These are phyloP conservation scores for Drosophila albomicans DNA, from an alignment of 1,140 invertebrate genomes.

Conservation along the genomic window DNA sequence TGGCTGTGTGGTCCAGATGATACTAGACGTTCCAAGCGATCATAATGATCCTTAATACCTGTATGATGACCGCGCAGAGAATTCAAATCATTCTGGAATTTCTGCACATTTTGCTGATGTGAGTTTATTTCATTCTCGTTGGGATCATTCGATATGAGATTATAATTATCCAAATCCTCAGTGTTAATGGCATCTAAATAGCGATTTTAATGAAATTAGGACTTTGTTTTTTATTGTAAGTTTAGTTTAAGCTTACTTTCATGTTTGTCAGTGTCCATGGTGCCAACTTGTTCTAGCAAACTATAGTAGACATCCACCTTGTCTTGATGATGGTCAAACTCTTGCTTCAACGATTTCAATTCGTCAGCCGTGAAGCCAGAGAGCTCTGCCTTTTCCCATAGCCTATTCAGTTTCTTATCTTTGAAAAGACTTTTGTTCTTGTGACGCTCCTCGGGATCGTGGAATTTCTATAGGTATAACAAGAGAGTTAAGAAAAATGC, in stretches of 20 bases:
- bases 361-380: constrained; percentile 94
- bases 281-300: constrained; percentile 90
- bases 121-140: constrained; percentile 80
- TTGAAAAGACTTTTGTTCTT: constrained; percentile 92
- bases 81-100: constrained; percentile 89
- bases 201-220: neutral
- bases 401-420: constrained; percentile 95
- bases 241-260: constrained; percentile 87
- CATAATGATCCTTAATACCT: constrained; percentile 92
- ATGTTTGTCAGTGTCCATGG: constrained; percentile 85
- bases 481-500: neutral
- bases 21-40: constrained; percentile 90
- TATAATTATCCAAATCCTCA: constrained; percentile 88
- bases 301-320: constrained; percentile 96
- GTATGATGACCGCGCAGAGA: constrained; percentile 91
- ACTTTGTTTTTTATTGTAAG: neutral
- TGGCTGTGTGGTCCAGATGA: constrained; percentile 89
- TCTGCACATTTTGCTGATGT: constrained; percentile 82
- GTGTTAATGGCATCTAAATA: constrained; percentile 87
- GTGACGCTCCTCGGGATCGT: constrained; percentile 87
- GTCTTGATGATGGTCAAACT: constrained; percentile 96
- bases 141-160: constrained; percentile 85
- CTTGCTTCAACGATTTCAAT: constrained; percentile 93
- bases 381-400: constrained; percentile 95
- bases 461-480: constrained; percentile 84